These are phyloP conservation scores for Mohoua ochrocephala DNA, from an alignment of 2,113 vertebrate species.

Conservation along the genomic window DNA sequence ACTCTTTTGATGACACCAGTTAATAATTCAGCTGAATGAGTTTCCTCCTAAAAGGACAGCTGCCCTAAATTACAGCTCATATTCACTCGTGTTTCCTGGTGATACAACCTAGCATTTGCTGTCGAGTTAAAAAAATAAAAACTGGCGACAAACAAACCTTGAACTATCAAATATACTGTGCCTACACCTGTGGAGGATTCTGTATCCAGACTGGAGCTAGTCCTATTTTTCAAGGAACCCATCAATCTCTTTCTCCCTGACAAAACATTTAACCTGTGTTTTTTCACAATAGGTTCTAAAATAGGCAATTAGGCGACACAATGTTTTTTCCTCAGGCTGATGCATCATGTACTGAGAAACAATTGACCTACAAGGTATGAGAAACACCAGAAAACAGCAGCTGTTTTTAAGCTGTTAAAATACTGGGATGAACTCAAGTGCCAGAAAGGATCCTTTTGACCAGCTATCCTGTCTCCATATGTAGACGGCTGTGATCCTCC, in stretches of 20 bases:
- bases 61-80: background rate
- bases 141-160: background rate
- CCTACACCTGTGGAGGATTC: background rate
- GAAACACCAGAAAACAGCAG: background rate
- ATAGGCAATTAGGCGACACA: background rate
- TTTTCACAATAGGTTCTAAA: conserved; percentile 24
- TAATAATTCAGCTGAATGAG: background rate
- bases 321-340: conserved; percentile 16
- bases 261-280: conserved; percentile 38
- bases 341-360: background rate
- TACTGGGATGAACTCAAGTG: background rate
- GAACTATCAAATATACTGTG: background rate
- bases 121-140: background rate
- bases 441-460: background rate
- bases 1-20: background rate
- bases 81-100: background rate
- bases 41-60: background rate
- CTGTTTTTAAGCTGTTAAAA: background rate
- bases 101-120: background rate
- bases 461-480: background rate
- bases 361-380: conserved; percentile 9
- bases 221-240: background rate
- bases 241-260: conserved; percentile 15
- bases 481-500: background rate
- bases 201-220: background rate